A percentile compares a stretch with the other conserved stretches of the same genome.
These are phyloP conservation scores for Unio pictorum DNA, from an alignment of 2,888 invertebrate species.

Conservation along the genomic window DNA sequence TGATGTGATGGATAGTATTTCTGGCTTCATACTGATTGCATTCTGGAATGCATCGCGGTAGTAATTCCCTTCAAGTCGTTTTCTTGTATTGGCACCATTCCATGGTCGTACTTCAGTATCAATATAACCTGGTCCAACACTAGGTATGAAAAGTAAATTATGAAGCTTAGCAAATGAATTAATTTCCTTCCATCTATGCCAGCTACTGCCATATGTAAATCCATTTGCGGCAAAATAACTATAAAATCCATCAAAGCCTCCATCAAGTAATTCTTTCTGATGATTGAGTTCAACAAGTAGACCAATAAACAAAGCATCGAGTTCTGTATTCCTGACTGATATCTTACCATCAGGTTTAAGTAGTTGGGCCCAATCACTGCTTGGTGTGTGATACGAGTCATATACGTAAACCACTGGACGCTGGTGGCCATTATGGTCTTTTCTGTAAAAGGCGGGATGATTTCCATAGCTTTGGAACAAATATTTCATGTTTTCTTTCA, in stretches of 20 bases:
- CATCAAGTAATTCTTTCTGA: conserved; percentile 69
- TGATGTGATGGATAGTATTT: conserved; percentile 79
- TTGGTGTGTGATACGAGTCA: conserved; percentile 77
- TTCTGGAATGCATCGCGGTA: conserved; percentile 79
- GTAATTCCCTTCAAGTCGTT: conserved; percentile 77
- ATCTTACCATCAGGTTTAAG: conserved; percentile 70
- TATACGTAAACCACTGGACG: conserved; percentile 79
- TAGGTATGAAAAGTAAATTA: conserved; percentile 76
- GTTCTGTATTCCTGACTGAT: conserved; percentile 74
- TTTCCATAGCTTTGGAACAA: conserved; percentile 72
- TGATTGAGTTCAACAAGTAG: conserved; percentile 76
- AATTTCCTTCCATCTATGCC: conserved; percentile 57
- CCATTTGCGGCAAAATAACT: conserved; percentile 80
- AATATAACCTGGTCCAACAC: conserved; percentile 81
- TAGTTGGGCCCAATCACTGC: conserved; percentile 74
- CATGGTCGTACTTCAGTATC: conserved; percentile 78
- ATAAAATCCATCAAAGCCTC: conserved; percentile 76
- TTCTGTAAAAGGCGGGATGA: conserved; percentile 76
- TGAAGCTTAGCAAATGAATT: conserved; percentile 43
- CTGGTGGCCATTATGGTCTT: conserved; percentile 34
- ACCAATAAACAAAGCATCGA: conserved; percentile 78
- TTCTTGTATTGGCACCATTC: conserved; percentile 75
- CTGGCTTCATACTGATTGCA: conserved; percentile 76
- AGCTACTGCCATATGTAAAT: conserved; percentile 78
- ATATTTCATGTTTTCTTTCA: conserved; percentile 69